phyloP scores from a whole-genome alignment of 2,888 invertebrate species.

The Thysanoteuthis rhombus region DNA sequence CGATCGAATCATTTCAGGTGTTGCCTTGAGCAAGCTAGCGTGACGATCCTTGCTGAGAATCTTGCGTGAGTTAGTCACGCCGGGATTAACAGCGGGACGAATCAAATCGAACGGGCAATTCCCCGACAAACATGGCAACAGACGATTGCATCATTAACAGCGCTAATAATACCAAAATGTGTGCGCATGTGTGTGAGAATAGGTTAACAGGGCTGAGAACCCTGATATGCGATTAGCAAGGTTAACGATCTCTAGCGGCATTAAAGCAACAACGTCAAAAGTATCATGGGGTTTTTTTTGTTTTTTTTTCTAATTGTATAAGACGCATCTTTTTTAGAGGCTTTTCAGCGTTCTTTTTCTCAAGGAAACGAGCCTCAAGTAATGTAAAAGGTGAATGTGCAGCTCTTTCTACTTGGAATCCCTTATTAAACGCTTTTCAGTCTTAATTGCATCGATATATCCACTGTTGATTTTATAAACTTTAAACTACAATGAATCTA shows the following conservation, averaged over 20 bases:
- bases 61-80: not conserved
- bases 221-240: not conserved
- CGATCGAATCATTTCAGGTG: not conserved
- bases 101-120: not conserved
- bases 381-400: no score
- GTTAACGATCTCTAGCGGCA: not conserved
- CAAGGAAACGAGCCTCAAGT: no score
- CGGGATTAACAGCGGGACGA: not conserved
- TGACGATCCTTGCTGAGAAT: not conserved
- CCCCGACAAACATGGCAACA: not conserved
- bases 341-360: no score
- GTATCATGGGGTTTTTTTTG: not conserved
- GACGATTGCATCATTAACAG: not conserved
- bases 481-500: no score
- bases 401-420: no score
- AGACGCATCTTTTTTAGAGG: no score
- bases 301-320: no score
- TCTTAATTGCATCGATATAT: no score
- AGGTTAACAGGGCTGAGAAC: not conserved
- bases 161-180: not conserved
- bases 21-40: not conserved
- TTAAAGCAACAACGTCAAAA: not conserved
- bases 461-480: no score
- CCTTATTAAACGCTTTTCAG: no score
- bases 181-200: not conserved